phyloP scores from a whole-genome alignment of 2,113 vertebrate genomes.

The Xyrauchen texanus region DNA sequence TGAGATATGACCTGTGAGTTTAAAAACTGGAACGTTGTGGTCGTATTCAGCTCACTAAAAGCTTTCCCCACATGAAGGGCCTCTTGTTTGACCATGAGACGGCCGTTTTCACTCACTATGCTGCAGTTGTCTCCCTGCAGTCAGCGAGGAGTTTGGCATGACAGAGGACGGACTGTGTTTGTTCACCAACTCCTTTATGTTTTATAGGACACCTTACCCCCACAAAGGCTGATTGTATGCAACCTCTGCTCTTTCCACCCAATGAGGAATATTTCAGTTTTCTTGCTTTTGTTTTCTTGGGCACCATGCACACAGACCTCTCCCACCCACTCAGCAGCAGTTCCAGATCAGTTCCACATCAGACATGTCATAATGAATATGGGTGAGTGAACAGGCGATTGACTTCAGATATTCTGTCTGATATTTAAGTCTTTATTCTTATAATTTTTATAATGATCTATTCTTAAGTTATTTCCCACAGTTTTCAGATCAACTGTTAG shows the following conservation, averaged over 20 bases:
- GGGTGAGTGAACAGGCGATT: too few relatives aligned
- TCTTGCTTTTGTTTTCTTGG: constrained; percentile 8
- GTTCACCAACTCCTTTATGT: background rate
- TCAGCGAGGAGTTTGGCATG: background rate
- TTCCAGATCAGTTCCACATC: constrained; percentile 18
- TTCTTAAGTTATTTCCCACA: too few relatives aligned
- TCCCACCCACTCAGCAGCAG: constrained; percentile 34
- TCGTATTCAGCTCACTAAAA: background rate
- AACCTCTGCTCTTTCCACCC: constrained; percentile 22
- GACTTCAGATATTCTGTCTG: too few relatives aligned
- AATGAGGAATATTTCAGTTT: background rate
- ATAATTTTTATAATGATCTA: too few relatives aligned
- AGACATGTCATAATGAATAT: background rate
- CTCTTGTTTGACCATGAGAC: constrained; percentile 7
- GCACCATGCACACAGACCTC: background rate
- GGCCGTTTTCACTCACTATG: background rate
- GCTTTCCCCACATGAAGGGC: background rate
- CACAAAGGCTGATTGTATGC: background rate
- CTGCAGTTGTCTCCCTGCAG: constrained; percentile 26
- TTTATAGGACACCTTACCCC: background rate
- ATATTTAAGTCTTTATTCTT: too few relatives aligned
- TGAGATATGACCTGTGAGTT: background rate
- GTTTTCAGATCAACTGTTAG: too few relatives aligned
- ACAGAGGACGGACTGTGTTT: background rate
- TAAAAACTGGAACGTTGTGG: background rate